Evolutionary conservation across 37 sponge, comb jelly and placozoan genomes (phyloP), one percentile per base, ranked within the genome.

Genomic region (Haliclona indistincta): DNA sequence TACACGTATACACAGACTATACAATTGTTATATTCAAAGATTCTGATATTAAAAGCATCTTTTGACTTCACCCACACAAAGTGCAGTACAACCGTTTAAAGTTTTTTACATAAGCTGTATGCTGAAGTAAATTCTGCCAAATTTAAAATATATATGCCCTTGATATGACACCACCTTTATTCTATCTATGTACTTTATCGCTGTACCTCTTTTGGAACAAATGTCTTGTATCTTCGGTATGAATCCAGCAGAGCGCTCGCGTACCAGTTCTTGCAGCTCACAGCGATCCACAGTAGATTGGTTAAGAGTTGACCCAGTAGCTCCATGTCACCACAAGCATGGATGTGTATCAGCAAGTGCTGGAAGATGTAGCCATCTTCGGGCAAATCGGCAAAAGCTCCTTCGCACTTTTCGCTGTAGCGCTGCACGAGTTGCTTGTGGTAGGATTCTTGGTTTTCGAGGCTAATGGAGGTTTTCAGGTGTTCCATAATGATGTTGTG

Each of bases 401-500:
- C 68, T 1, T 64, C 35, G 72, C 79, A 72, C 43, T 62, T 68
- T 0, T 65, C 47, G 26, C 15, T 40, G 76, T 78, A 85, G 29
- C 62, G 13, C 17, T 66, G n/a, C 17, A 66, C 67, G 4, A 66
- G 67, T 34, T 66, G 13, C 40, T 34, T 19, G n/a, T 66, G 67
- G 40, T 66, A 66, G 15, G 40, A 13, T 40, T 38, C 73, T 75
- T 77, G 78, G n/a, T 75, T 63, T 0, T 58, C 54, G 0, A 35
- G 13, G n/a, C 61, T 53, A 11, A 54, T 63, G 29, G 63, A 42
- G 26, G 72, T 74, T 41, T 67, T 61, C 38, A 82, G 74, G 74
- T 82, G 78, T 56, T 82, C 84, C n/a, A 88, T 56, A 11, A 84
- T 44, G 20, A 89, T 73, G 63, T 83, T 76, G 39, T 82, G 80